Percentiles rank a stretch among this genome's conserved stretches.
phyloP scores from a whole-genome alignment of 1,140 invertebrate species.

The Fragariocoptes setiger region DNA sequence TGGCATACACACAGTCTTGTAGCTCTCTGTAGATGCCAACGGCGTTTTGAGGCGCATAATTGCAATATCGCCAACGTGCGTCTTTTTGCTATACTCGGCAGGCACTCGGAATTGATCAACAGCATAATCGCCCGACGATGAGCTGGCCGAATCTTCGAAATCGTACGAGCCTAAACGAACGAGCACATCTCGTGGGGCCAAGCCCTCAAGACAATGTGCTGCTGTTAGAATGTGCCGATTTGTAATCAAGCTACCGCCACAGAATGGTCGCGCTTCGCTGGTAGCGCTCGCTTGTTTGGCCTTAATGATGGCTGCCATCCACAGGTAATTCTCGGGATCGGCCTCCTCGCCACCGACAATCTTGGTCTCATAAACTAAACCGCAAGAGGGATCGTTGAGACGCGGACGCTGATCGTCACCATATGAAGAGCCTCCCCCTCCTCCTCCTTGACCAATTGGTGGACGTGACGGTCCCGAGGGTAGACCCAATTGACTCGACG shows the following conservation, averaged over 20 bases:
- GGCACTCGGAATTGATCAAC: neutral
- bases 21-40: neutral
- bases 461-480: too few relatives aligned
- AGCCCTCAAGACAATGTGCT: conserved; percentile 21
- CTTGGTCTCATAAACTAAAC: neutral
- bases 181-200: conserved; percentile 1
- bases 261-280: conserved; percentile 15
- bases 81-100: neutral
- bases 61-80: neutral
- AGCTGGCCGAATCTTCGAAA: neutral
- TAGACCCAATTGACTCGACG: too few relatives aligned
- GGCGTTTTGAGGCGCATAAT: neutral
- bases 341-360: conserved; percentile 13
- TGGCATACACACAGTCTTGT: neutral
- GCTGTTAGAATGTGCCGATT: conserved; percentile 25
- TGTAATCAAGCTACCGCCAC: conserved; percentile 27
- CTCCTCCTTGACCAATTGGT: too few relatives aligned
- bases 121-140: neutral
- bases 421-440: too few relatives aligned
- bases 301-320: conserved; percentile 5
- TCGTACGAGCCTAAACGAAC: neutral
- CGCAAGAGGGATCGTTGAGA: neutral
- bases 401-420: too few relatives aligned
- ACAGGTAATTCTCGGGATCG: conserved; percentile 11
- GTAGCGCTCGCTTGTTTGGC: neutral